These are phyloP conservation scores for Apis cerana DNA, from an alignment of 1,140 invertebrate genomes.

Conservation along the genomic window DNA sequence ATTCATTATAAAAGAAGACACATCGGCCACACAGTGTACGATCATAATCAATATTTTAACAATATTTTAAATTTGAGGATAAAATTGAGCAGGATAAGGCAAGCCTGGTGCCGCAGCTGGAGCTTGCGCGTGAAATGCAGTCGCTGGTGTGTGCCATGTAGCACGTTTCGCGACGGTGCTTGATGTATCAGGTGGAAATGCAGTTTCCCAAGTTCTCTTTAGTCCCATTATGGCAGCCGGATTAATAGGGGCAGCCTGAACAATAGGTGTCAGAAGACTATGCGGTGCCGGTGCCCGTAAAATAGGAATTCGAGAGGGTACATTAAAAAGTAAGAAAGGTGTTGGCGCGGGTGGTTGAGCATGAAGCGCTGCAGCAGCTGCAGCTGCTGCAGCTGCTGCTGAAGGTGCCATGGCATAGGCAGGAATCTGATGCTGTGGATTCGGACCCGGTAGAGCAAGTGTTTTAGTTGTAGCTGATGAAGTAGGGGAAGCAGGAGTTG, in stretches of 20 bases:
- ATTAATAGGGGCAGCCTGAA: slow-evolving; percentile 73
- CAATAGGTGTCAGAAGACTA: slow-evolving; percentile 77
- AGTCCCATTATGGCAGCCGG: slow-evolving; percentile 80
- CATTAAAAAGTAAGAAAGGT: slow-evolving; percentile 76
- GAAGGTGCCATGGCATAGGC: slow-evolving; percentile 81
- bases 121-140: slow-evolving; percentile 70
- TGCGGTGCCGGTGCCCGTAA: slow-evolving; percentile 77
- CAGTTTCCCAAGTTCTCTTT: slow-evolving; percentile 80
- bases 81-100: slow-evolving; percentile 80
- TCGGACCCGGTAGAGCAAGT: slow-evolving; percentile 56
- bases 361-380: slow-evolving; percentile 75
- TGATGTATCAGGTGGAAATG: slow-evolving; percentile 73
- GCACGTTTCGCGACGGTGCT: slow-evolving; percentile 72
- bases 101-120: slow-evolving; percentile 68
- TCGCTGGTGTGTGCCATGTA: slow-evolving; percentile 74
- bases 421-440: slow-evolving; percentile 64
- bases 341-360: slow-evolving; percentile 68
- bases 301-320: slow-evolving; percentile 78
- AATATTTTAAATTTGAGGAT: slow-evolving; percentile 73
- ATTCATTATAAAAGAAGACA: neutral
- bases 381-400: slow-evolving; percentile 74
- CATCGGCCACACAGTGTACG: neutral
- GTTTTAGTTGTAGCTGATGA: slow-evolving; percentile 70
- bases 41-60: neutral
- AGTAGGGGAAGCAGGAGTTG: slow-evolving; percentile 71